Evolutionary conservation across 1,140 invertebrate species (phyloP).

Genomic region (Doryteuthis pealeii): DNA sequence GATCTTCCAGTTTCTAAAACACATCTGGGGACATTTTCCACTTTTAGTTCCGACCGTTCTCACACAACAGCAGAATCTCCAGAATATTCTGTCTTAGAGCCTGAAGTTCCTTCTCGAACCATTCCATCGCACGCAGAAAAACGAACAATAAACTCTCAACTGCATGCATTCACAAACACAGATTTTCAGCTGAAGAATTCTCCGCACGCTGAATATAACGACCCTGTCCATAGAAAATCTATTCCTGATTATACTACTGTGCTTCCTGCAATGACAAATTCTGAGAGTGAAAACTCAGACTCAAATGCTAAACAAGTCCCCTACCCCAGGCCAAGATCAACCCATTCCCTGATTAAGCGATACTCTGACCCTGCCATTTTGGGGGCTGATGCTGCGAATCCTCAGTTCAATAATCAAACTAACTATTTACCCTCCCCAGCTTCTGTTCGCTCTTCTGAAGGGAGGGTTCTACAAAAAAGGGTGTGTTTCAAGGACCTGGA

Average conservation of each 20-base stretch:
- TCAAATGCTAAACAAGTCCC: background rate
- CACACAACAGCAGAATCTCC: background rate
- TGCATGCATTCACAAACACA: too few relatives aligned
- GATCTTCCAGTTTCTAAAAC: background rate
- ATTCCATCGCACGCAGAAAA: too few relatives aligned
- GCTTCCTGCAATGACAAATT: background rate
- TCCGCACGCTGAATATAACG: too few relatives aligned
- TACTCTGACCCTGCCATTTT: background rate
- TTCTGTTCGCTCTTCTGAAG: background rate
- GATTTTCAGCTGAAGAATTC: too few relatives aligned
- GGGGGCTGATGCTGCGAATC: too few relatives aligned
- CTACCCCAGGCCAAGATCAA: background rate
- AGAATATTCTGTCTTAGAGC: slow-evolving; percentile 3
- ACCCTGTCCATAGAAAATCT: too few relatives aligned
- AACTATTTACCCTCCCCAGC: too few relatives aligned
- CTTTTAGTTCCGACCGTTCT: background rate
- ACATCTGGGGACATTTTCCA: background rate
- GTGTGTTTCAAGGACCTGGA: background rate
- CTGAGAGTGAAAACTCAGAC: background rate
- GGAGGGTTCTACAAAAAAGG: background rate
- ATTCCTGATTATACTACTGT: too few relatives aligned
- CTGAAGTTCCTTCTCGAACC: background rate
- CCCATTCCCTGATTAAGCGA: background rate
- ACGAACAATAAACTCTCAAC: too few relatives aligned
- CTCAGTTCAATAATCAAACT: too few relatives aligned